Percentiles rank a stretch among this genome's conserved stretches.
Evolutionary conservation across 2,888 invertebrate species (phyloP).

Genomic region (Drosophila barbarae): DNA sequence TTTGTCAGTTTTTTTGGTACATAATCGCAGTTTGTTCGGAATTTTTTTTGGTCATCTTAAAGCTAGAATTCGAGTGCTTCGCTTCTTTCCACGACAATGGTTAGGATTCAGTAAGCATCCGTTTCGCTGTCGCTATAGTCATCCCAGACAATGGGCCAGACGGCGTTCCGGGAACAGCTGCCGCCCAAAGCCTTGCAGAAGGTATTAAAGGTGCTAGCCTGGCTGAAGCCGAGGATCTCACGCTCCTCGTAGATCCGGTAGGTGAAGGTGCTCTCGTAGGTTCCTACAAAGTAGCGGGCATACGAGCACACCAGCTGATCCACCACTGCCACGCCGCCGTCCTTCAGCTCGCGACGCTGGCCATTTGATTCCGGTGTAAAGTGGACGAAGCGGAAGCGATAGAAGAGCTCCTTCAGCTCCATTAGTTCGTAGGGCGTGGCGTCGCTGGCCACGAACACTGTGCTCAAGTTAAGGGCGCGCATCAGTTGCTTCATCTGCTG

Average conservation of each 20-base stretch:
- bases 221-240: conserved; percentile 93
- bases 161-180: conserved; percentile 86
- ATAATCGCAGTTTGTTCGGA: conserved; percentile 63
- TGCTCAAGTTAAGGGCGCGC: conserved; percentile 81
- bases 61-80: conserved; percentile 22
- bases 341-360: conserved; percentile 80
- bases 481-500: conserved; percentile 85
- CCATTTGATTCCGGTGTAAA: conserved; percentile 73
- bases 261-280: conserved; percentile 96
- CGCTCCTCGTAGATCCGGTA: conserved; percentile 98
- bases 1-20: conserved; percentile 52
- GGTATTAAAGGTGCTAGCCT: conserved; percentile 91
- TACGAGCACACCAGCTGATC: conserved; percentile 97
- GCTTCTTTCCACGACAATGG: background rate
- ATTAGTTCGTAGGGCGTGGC: conserved; percentile 81
- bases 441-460: conserved; percentile 93
- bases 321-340: conserved; percentile 94
- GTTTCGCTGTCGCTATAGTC: conserved; percentile 60
- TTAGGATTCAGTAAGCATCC: conserved; percentile 31
- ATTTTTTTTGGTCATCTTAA: conserved; percentile 23
- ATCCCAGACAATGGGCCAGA: conserved; percentile 86
- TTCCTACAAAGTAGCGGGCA: conserved; percentile 93
- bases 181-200: conserved; percentile 81
- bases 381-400: conserved; percentile 68
- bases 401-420: conserved; percentile 74